Conservation (phyloP, 2,113 vertebrate species). For the Gnathonemus longibarbis region DNA sequence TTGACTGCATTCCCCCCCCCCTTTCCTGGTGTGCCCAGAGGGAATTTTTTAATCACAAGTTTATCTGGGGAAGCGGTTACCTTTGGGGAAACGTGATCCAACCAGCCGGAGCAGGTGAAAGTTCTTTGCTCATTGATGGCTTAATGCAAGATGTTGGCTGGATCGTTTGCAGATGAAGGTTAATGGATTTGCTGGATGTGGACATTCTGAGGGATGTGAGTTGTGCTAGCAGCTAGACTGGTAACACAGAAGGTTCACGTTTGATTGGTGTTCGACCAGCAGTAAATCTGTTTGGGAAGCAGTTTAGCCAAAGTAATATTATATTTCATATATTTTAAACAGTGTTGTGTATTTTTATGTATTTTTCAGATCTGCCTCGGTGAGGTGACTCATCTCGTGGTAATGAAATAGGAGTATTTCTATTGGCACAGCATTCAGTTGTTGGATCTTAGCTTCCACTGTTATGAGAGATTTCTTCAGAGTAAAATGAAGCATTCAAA, state of each 20-base stretch:
- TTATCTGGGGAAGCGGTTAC: neutral
- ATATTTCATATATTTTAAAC: neutral
- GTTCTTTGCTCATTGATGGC: neutral
- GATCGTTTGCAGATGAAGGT: neutral
- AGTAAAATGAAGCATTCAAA: neutral
- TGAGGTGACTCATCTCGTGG: neutral
- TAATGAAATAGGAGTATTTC: neutral
- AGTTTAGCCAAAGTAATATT: neutral
- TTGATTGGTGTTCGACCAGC: neutral
- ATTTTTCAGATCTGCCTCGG: neutral
- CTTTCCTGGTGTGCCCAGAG: neutral
- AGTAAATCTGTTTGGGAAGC: neutral
- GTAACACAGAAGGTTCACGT: neutral
- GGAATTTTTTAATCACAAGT: conserved; percentile 13
- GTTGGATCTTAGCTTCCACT: too few relatives aligned
- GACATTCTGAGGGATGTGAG: neutral
- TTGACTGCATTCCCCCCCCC: neutral
- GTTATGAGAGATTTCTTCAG: neutral
- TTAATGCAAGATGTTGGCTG: neutral
- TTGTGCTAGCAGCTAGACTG: neutral
- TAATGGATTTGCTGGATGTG: neutral
- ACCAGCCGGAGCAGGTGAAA: neutral
- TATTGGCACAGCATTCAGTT: neutral
- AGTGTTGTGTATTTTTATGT: neutral
- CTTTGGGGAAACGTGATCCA: conserved; percentile 1